A percentile compares a stretch with the other conserved stretches of the same genome.
Conservation (phyloP, 2,888 invertebrate species). For the Hydrotaea cyrtoneurina region DNA sequence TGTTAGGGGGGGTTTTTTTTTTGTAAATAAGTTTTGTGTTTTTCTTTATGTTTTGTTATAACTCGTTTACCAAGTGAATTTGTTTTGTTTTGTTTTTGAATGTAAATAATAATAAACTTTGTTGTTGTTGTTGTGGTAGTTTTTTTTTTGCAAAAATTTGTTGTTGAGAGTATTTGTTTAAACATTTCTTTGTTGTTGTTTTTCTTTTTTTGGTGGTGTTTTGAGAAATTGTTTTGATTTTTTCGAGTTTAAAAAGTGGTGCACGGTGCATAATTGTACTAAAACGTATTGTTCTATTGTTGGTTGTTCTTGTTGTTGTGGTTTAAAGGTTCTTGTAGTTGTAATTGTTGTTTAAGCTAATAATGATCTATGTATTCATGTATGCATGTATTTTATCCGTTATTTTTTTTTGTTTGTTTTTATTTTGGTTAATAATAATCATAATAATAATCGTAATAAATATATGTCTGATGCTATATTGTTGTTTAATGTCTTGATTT, state of each 20-base stretch:
- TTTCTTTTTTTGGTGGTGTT: slow-evolving; percentile 47
- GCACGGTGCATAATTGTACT: slow-evolving; percentile 70
- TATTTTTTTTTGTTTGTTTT: neutral
- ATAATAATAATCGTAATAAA: no score
- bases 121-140: slow-evolving; percentile 33
- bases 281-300: slow-evolving; percentile 51
- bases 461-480: neutral
- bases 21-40: slow-evolving; percentile 43
- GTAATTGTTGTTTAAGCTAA: slow-evolving; percentile 51
- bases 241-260: slow-evolving; percentile 58
- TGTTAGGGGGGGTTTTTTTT: slow-evolving; percentile 69
- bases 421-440: neutral
- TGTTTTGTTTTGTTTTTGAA: slow-evolving; percentile 33
- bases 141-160: slow-evolving; percentile 38
- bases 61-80: slow-evolving; percentile 77
- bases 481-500: neutral
- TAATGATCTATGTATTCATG: slow-evolving; percentile 50
- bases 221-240: slow-evolving; percentile 47
- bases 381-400: slow-evolving; percentile 37
- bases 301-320: slow-evolving; percentile 22
- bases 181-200: slow-evolving; percentile 40
- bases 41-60: slow-evolving; percentile 72
- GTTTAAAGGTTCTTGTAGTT: slow-evolving; percentile 6
- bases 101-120: slow-evolving; percentile 46
- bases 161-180: slow-evolving; percentile 10